phyloP scores from a whole-genome alignment of 2,113 vertebrate genomes.

The Leuciscus idus region DNA sequence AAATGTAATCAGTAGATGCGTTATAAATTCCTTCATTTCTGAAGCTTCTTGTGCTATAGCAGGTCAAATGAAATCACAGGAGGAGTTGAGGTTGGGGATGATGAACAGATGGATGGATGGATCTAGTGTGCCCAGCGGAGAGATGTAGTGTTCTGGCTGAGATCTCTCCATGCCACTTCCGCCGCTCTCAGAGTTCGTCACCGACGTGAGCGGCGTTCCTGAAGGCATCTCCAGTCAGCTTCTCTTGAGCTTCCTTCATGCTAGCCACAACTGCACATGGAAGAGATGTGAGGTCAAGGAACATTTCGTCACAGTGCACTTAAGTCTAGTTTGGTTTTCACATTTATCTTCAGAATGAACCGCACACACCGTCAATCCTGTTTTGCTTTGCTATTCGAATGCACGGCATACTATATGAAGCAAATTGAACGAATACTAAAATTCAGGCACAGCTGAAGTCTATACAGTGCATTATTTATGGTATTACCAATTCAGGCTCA shows the following conservation, averaged over 20 bases:
- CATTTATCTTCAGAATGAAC: neutral
- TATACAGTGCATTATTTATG: neutral
- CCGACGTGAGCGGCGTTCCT: slow-evolving; percentile 76
- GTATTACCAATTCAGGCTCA: too few relatives aligned
- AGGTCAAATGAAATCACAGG: neutral
- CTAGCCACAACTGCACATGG: slow-evolving; percentile 83
- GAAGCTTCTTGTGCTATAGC: slow-evolving; percentile 38
- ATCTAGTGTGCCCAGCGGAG: slow-evolving; percentile 5
- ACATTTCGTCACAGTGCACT: neutral
- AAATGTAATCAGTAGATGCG: slow-evolving; percentile 13
- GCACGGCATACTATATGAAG: neutral
- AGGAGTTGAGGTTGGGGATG: neutral
- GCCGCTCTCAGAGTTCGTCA: slow-evolving; percentile 87
- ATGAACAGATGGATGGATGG: neutral
- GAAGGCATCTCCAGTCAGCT: slow-evolving; percentile 90
- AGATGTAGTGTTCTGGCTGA: neutral
- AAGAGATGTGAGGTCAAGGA: neutral
- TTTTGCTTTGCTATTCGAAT: neutral
- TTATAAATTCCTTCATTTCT: slow-evolving; percentile 5
- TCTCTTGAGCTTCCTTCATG: slow-evolving; percentile 96
- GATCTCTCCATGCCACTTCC: slow-evolving; percentile 23
- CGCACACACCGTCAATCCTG: neutral
- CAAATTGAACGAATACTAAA: neutral
- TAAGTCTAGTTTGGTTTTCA: neutral
- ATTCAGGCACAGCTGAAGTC: neutral